Conservation (phyloP, 2,797 vertebrate species). For the Tarsius wallacei region DNA sequence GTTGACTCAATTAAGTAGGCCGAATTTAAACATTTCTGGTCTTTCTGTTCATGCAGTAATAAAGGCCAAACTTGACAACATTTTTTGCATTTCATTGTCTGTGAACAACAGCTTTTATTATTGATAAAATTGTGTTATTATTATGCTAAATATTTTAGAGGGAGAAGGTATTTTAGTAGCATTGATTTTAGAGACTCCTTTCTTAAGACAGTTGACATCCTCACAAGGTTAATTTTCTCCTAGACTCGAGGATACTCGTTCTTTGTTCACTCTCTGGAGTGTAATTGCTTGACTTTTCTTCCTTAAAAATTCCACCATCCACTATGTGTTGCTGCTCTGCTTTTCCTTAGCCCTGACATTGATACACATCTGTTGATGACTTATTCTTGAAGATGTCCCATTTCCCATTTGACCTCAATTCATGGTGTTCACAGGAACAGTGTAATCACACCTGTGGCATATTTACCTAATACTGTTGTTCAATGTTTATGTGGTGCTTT, state of each 20-base stretch:
- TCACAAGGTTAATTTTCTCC: neutral
- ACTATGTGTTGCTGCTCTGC: neutral
- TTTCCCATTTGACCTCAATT: neutral
- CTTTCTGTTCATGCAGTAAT: conserved; percentile 47
- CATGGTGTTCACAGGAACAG: neutral
- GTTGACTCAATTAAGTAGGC: neutral
- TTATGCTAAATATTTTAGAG: conserved; percentile 52
- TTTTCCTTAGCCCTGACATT: neutral
- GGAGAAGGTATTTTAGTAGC: conserved; percentile 10
- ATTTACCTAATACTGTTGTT: neutral
- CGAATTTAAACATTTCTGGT: conserved; percentile 36
- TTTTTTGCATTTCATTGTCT: conserved; percentile 5
- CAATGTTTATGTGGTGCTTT: neutral
- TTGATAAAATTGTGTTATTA: neutral
- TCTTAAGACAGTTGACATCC: neutral
- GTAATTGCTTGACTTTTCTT: neutral
- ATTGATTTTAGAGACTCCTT: conserved; percentile 20
- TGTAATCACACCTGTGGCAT: neutral
- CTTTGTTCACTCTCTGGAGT: neutral
- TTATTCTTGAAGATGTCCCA: neutral
- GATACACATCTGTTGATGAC: neutral
- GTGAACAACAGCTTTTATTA: neutral
- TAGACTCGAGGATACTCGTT: neutral
- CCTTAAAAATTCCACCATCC: neutral
- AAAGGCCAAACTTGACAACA: neutral